Evolutionary conservation across 2,797 vertebrate genomes (phyloP), one percentile per base, ranked within the genome.

Genomic region (Rhinogobio ventralis): DNA sequence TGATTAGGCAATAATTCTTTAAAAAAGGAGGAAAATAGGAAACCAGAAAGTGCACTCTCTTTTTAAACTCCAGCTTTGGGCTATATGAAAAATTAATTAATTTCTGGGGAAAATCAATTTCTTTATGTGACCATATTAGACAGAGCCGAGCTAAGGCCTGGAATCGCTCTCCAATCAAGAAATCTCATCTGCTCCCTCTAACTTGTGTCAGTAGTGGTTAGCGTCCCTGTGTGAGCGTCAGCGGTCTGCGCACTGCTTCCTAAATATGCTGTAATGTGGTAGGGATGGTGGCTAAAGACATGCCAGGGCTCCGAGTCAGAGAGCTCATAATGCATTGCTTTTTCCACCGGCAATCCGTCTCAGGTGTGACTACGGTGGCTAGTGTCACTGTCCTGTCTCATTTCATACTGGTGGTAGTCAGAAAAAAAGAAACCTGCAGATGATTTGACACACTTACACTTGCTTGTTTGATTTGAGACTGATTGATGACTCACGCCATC

Each of bases 1-100:
- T 98, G 98, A 99, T 99, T 99, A 99, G 98, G 97, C 98, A 99
- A 99, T 99, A 99, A 98, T 99, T 99, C 97, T 99, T 95, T 81
- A 93, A 88, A 94, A 95, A 94, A 91, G 87, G 94, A 94, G 85
- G 91, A 89, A 94, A 93, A 97, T 97, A 98, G 95, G 96, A 97
- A 97, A 97, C 96, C 96, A 96, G 97, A 97, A 98, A 98, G 96
- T 97, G 96, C 96, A 96, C 96, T 96, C 96, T 97, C 96, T 82
- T 97, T 99, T 99, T 98, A 97, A 95, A 99, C 97, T 98, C 96
- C 97, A 98, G 98, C 98, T 99, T 97, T 98, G 96, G 98, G 98
- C 98, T 97, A 99, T 99, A 99, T 99, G 98, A 99, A 99, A 99
- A 99, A 99, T 99, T 99, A 99, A 99, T 99, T 99, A 99, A 99